These are phyloP conservation scores for Syngnathus floridae DNA, from an alignment of 2,113 vertebrate genomes.

Conservation along the genomic window DNA sequence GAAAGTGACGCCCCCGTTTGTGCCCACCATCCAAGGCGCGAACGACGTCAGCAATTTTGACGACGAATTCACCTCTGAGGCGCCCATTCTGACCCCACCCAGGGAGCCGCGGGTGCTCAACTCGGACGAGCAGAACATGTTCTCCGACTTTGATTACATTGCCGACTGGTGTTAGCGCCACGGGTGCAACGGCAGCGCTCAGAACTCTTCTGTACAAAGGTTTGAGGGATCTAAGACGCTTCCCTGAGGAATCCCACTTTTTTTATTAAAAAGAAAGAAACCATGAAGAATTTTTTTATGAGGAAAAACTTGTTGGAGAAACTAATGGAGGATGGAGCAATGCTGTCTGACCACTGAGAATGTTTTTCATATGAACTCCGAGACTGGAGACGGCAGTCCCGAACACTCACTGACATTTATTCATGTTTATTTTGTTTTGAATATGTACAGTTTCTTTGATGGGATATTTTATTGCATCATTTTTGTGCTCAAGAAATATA, in stretches of 20 bases:
- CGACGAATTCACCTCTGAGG: slow-evolving; percentile 97
- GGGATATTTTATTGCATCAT: slow-evolving; percentile 45
- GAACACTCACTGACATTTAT: slow-evolving; percentile 44
- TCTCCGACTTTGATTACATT: slow-evolving; percentile 97
- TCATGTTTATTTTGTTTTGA: slow-evolving; percentile 35
- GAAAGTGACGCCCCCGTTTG: slow-evolving; percentile 94
- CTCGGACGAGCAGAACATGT: slow-evolving; percentile 88
- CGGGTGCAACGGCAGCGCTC: slow-evolving; percentile 58
- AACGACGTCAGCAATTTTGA: slow-evolving; percentile 98
- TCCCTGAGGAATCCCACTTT: not conserved
- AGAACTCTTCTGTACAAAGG: slow-evolving; percentile 6
- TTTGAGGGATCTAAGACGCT: not conserved
- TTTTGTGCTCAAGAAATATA: slow-evolving; percentile 24
- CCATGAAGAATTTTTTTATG: slow-evolving; percentile 17
- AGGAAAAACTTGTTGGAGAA: slow-evolving; percentile 35
- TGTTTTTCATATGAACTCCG: slow-evolving; percentile 59
- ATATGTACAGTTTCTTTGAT: slow-evolving; percentile 62
- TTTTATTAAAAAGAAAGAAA: not conserved
- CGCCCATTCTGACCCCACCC: slow-evolving; percentile 91
- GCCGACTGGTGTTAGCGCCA: slow-evolving; percentile 90
- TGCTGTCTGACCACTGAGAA: slow-evolving; percentile 86
- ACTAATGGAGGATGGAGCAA: slow-evolving; percentile 48
- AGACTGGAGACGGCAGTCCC: slow-evolving; percentile 37
- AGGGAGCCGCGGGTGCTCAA: slow-evolving; percentile 88
- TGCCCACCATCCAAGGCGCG: slow-evolving; percentile 85